These are phyloP conservation scores for Potorous gilbertii DNA, from an alignment of 2,797 vertebrate species.

Conservation along the genomic window DNA sequence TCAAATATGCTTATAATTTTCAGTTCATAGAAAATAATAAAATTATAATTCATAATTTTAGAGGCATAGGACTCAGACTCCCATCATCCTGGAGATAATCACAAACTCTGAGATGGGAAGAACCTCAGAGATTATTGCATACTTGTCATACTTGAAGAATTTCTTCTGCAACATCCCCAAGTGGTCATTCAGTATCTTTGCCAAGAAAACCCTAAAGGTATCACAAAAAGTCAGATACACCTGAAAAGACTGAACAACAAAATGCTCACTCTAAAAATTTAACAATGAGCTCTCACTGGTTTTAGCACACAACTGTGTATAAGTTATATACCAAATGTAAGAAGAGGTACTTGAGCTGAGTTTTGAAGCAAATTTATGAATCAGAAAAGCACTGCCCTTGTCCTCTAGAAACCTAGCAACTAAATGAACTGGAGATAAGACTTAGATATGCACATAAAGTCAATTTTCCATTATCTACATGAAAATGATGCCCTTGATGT, in stretches of 20 bases:
- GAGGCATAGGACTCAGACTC: constrained; percentile 12
- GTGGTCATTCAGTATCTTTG: background rate
- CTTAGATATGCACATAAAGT: background rate
- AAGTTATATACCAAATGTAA: background rate
- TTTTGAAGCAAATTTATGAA: background rate
- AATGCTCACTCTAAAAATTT: background rate
- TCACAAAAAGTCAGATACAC: background rate
- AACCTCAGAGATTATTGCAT: background rate
- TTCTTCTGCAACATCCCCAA: background rate
- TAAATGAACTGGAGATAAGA: background rate
- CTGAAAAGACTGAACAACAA: background rate
- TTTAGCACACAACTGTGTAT: background rate
- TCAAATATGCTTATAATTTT: background rate
- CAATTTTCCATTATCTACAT: background rate
- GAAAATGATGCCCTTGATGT: background rate
- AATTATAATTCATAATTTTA: constrained; percentile 52
- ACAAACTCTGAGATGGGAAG: background rate
- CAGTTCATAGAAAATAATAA: constrained; percentile 7
- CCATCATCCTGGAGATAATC: constrained; percentile 61
- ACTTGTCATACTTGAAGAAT: background rate
- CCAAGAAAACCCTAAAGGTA: background rate
- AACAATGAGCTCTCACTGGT: background rate
- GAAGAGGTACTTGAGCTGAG: background rate
- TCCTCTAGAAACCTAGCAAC: background rate
- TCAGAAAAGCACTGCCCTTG: background rate